A percentile compares a stretch with the other conserved stretches of the same genome.
Conservation (phyloP, 2,888 invertebrate species). For the Acanthoscelides obtectus region DNA sequence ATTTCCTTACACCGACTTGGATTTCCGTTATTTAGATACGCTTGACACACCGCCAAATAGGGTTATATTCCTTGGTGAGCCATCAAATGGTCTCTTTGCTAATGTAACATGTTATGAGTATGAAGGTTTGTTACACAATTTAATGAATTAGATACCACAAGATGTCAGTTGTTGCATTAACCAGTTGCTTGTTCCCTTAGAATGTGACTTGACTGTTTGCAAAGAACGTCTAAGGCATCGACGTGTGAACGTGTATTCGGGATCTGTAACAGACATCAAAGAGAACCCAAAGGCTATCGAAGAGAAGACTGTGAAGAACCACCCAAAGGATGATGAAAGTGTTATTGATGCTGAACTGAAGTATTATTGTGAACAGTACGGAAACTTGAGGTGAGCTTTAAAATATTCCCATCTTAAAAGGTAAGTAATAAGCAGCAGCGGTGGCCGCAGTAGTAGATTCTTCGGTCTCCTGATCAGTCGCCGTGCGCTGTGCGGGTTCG, state of each 20-base stretch:
- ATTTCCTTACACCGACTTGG: slow-evolving; percentile 54
- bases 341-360: slow-evolving; percentile 41
- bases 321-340: slow-evolving; percentile 39
- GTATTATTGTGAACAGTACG: slow-evolving; percentile 44
- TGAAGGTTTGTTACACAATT: no score
- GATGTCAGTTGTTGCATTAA: neutral
- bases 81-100: no score
- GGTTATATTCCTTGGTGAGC: slow-evolving; percentile 35
- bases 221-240: slow-evolving; percentile 37
- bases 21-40: slow-evolving; percentile 57
- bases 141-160: slow-evolving; percentile 4
- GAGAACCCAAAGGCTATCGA: slow-evolving; percentile 21
- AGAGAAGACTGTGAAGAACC: slow-evolving; percentile 32
- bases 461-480: no score
- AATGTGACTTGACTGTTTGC: slow-evolving; percentile 42
- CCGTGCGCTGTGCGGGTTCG: no score
- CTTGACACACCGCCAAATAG: slow-evolving; percentile 59
- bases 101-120: no score
- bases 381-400: slow-evolving; percentile 9
- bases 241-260: slow-evolving; percentile 36
- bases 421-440: no score
- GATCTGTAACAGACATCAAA: slow-evolving; percentile 31
- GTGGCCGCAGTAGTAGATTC: no score
- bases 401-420: no score
- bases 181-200: slow-evolving; percentile 27